Evolutionary conservation across 2,113 vertebrate genomes (phyloP).

Genomic region (Solea solea): DNA sequence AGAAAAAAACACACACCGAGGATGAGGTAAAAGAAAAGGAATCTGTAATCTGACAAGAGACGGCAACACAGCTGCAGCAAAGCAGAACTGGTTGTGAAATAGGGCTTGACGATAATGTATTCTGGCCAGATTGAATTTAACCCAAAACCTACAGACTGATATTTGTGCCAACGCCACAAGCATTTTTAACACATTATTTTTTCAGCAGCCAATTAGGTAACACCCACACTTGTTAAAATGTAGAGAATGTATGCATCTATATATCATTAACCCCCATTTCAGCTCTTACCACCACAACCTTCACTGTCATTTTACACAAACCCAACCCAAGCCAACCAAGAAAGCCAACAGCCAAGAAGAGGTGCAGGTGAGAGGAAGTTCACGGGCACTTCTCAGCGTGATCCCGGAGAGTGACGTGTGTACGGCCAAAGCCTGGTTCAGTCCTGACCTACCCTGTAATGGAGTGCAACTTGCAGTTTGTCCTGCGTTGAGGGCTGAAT

Average conservation of each 20-base stretch:
- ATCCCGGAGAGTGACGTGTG: neutral
- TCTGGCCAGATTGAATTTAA: neutral
- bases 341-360: constrained; percentile 41
- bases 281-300: constrained; percentile 11
- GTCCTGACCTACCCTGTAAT: constrained; percentile 71
- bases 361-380: constrained; percentile 6
- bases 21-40: neutral
- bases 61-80: constrained; percentile 10
- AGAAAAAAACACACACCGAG: neutral
- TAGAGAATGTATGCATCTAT: neutral
- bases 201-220: too few species aligned
- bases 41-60: neutral
- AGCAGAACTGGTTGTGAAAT: constrained; percentile 24
- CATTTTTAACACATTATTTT: too few species aligned
- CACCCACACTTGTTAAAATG: too few species aligned
- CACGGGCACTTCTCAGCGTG: neutral
- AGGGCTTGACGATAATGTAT: constrained; percentile 14
- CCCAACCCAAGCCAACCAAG: constrained; percentile 4
- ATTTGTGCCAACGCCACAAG: too few species aligned
- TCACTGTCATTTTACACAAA: constrained; percentile 5
- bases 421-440: neutral
- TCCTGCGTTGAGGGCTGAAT: constrained; percentile 73
- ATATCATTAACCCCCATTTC: constrained; percentile 24
- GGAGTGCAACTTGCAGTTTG: constrained; percentile 68
- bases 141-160: neutral